Evolutionary conservation across 2,888 invertebrate species (phyloP), one percentile per base, ranked within the genome.

Genomic region (Lepetodrilus schrolli): DNA sequence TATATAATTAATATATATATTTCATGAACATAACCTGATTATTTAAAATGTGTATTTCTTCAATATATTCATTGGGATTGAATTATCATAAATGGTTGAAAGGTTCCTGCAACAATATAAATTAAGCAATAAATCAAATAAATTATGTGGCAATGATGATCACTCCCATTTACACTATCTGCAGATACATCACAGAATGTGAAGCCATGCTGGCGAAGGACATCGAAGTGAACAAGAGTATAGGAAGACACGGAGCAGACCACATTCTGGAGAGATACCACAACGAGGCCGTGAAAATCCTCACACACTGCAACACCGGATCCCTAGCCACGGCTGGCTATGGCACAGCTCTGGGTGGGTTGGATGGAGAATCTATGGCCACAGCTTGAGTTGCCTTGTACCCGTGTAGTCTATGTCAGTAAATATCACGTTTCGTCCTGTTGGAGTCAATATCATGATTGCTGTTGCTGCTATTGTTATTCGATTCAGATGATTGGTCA

Each of bases 301-400:
- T 99, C 70, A 99, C 99, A 1, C 98, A 99, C 90, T 99, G 99
- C 91, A 99, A 99, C 91, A 99, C 99, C 0, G 99, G 99, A 0
- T 96, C 98, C 2, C 92, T 99, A 84, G 99, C 99, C 0, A 99
- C 99, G 3, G 96, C 96, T 58, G 98, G 97, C 48, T 96, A 97
- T 91, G 99, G 99, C 21, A 99, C 99, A 17, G 99, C 99, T 10
- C 92, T 99, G 82, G 99, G 99, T 88, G 81, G 50, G 79, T 70
- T 37, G 4, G 34, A 34, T 50, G 37, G 21, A 17, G n/a, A n/a
- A n/a, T n/a, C n/a, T n/a, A n/a, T n/a, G n/a, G n/a, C n/a, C n/a
- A n/a, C n/a, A n/a, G n/a, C n/a, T n/a, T n/a, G n/a, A n/a, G n/a
- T n/a, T n/a, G n/a, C n/a, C n/a, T n/a, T n/a, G n/a, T n/a, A n/a